These are phyloP conservation scores for Nannospalax galili DNA, from an alignment of 2,113 vertebrate species.

Conservation along the genomic window DNA sequence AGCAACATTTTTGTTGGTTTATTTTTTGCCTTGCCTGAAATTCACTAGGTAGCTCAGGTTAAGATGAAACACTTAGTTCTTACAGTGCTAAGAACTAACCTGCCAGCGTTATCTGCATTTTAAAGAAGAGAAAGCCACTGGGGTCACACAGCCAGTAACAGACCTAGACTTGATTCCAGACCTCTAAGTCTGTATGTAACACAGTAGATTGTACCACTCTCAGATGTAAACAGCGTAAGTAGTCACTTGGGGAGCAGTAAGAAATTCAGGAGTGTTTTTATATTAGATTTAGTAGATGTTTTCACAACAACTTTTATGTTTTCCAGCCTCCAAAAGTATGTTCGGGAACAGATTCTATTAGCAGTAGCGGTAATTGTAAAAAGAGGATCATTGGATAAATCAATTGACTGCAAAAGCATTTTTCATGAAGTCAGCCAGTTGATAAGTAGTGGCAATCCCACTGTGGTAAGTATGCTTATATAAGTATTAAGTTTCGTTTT, in stretches of 20 bases:
- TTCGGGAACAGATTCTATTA: slow-evolving; percentile 98
- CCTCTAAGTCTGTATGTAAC: neutral
- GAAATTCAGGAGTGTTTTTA: slow-evolving; percentile 48
- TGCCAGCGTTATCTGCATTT: neutral
- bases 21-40: neutral
- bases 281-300: neutral
- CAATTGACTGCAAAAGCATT: slow-evolving; percentile 98
- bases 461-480: slow-evolving; percentile 91
- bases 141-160: neutral
- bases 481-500: slow-evolving; percentile 23
- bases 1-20: neutral
- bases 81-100: no score
- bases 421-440: slow-evolving; percentile 98
- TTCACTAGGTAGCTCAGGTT: no score
- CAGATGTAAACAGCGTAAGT: neutral
- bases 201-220: neutral
- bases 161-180: neutral
- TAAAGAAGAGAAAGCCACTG: neutral
- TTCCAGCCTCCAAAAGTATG: slow-evolving; percentile 97
- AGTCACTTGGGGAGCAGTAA: neutral
- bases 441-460: slow-evolving; percentile 97
- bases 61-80: no score
- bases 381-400: slow-evolving; percentile 97
- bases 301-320: slow-evolving; percentile 72
- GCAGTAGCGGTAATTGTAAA: slow-evolving; percentile 99